Percentiles rank a stretch among this genome's conserved stretches.
phyloP scores from a whole-genome alignment of 2,797 vertebrate genomes.

The Sebastes cheni region DNA sequence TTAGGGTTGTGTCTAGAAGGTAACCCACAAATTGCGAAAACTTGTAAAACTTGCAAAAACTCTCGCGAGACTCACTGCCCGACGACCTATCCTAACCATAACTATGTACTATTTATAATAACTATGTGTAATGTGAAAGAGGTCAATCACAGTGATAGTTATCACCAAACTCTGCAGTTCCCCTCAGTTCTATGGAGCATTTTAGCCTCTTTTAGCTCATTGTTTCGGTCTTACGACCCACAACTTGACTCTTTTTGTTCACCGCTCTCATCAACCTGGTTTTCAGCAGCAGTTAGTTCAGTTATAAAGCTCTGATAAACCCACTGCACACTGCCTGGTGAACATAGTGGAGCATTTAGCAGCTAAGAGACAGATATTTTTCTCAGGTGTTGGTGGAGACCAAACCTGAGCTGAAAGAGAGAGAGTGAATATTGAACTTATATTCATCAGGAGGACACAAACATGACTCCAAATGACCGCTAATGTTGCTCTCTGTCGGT shows the following conservation, averaged over 20 bases:
- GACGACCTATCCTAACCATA: no score
- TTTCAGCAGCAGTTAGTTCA: neutral
- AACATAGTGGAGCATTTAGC: neutral
- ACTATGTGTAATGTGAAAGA: no score
- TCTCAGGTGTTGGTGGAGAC: neutral
- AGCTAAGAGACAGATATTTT: no score
- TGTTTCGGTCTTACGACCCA: neutral
- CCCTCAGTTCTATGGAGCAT: neutral
- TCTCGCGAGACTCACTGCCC: no score
- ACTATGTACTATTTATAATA: no score
- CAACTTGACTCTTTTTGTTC: neutral
- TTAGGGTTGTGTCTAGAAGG: no score
- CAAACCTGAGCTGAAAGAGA: neutral
- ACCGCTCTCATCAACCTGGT: neutral
- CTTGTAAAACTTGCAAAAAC: no score
- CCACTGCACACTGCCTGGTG: neutral
- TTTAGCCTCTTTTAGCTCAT: neutral
- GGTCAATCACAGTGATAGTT: no score
- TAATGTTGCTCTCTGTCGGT: rapidly evolving
- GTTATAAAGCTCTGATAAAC: neutral
- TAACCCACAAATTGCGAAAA: no score
- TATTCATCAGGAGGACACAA: neutral
- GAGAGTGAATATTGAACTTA: neutral
- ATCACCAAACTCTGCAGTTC: no score
- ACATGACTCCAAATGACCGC: neutral